Base-by-base conservation (phyloP, 1,140 invertebrate species). In the Heliconius nattereri region DNA sequence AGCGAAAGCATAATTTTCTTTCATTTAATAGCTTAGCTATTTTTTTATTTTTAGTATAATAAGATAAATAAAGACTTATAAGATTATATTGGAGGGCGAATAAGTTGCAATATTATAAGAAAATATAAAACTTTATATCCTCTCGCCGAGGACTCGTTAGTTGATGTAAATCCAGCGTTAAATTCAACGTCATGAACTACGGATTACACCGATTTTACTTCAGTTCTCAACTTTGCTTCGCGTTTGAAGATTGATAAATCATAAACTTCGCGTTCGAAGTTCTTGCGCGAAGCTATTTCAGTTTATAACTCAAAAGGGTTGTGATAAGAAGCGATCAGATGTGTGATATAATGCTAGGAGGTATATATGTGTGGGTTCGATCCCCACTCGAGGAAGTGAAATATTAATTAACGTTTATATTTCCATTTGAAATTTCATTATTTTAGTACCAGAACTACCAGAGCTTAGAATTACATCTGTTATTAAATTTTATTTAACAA, bases 221-320 rank as follows among this genome's bases (percentile, higher is more conserved):
- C 26, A 66, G 60, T 66, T 66, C 23, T n/a, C 60, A 66, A 66
- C 60, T 66, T 66, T 66, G 60, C 60, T 66, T 66, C 13, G 60
- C 60, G 60, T 66, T 66, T 66, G 60, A 66, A 66, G 60, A 66
- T 66, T 66, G 60, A 66, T 66, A 66, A 66, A 66, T 66, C 60
- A 29, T 66, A 66, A 66, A 66, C 60, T 66, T 66, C 9, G 23
- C 60, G 60, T 16, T 66, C 60, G 60, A 66, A 23, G 26, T 66
- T 66, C 60, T 66, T 66, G 60, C 13, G 23, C n/a, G 60, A 66
- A 66, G 60, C 60, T 66, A 66, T 66, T 66, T 66, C 60, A 16
- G 23, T 66, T 66, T 66, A 66, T 66, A 66, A 29, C 26, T 66
- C 60, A 66, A 66, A 66, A 66, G 60, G 60, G 60, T 26, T 66